Percentiles rank a stretch among this genome's conserved stretches.
phyloP scores from a whole-genome alignment of 1,140 invertebrate genomes.

The Zaprionus inermis region DNA sequence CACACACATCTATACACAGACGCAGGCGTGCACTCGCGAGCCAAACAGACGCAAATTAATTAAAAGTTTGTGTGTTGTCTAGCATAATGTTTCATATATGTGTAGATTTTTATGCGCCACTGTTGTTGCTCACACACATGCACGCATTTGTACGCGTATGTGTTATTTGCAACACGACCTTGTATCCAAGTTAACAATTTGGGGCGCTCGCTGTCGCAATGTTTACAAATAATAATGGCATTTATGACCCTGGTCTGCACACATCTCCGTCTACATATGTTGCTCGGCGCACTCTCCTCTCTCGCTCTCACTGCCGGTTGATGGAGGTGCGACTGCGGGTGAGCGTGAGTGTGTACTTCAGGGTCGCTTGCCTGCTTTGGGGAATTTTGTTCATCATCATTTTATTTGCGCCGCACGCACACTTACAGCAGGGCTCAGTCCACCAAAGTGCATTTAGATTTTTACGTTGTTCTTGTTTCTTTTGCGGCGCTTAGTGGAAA shows the following conservation, averaged over 20 bases:
- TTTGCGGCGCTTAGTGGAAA: conserved; percentile 7
- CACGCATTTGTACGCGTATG: conserved; percentile 17
- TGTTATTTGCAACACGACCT: conserved; percentile 59
- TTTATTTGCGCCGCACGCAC: conserved; percentile 53
- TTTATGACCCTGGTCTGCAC: conserved; percentile 72
- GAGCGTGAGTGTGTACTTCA: conserved; percentile 43
- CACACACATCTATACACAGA: conserved; percentile 19
- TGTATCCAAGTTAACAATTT: conserved; percentile 75
- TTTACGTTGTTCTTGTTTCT: conserved; percentile 22
- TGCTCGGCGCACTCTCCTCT: background rate
- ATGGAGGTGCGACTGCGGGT: conserved; percentile 1
- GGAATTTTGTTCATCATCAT: conserved; percentile 71
- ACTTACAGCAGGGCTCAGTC: conserved; percentile 25
- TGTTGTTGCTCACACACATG: conserved; percentile 3
- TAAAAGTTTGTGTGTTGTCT: conserved; percentile 75
- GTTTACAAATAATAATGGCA: conserved; percentile 80
- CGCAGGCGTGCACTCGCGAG: conserved; percentile 50
- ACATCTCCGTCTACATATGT: conserved; percentile 17
- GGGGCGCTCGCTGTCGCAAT: conserved; percentile 71
- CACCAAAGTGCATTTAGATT: conserved; percentile 63
- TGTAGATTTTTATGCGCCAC: conserved; percentile 32
- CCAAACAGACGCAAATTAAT: conserved; percentile 72
- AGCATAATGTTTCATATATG: conserved; percentile 48
- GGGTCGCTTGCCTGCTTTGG: conserved; percentile 53
- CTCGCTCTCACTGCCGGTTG: background rate